A percentile compares a stretch with the other conserved stretches of the same genome.
Conservation (phyloP, 2,888 invertebrate genomes). For the Brachyopa scutellaris region DNA sequence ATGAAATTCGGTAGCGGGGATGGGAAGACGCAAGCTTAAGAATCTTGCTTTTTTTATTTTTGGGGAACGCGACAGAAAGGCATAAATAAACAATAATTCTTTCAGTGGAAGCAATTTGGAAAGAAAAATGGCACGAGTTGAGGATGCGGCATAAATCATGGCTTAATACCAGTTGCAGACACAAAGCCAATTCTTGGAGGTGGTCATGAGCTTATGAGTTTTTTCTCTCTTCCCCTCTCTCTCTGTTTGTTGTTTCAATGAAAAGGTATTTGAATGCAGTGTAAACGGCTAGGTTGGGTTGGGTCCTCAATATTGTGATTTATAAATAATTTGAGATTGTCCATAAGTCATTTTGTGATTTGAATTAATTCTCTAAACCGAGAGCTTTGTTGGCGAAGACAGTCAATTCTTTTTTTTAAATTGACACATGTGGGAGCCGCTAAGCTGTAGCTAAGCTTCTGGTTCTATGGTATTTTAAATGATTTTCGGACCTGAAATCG, state of each 20-base stretch:
- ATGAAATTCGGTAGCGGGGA: not conserved
- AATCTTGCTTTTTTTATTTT: conserved; percentile 35
- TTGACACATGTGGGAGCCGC: not conserved
- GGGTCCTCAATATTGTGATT: conserved; percentile 49
- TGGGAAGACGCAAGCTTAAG: conserved; percentile 34
- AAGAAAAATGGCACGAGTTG: conserved; percentile 73
- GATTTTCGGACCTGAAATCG: no score
- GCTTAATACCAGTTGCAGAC: conserved; percentile 72
- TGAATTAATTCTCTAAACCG: conserved; percentile 3
- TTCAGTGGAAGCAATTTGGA: conserved; percentile 72
- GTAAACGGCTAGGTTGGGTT: conserved; percentile 37
- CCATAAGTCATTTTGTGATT: conserved; percentile 43
- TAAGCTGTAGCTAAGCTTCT: not conserved
- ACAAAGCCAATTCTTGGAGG: conserved; percentile 71
- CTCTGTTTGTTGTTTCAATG: conserved; percentile 1
- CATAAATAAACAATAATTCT: conserved; percentile 73
- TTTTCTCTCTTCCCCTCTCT: not conserved
- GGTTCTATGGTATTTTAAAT: not conserved
- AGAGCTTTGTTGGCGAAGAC: conserved; percentile 27
- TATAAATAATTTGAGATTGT: conserved; percentile 41
- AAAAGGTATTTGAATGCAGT: conserved; percentile 44
- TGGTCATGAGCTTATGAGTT: conserved; percentile 43
- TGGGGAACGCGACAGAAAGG: conserved; percentile 63
- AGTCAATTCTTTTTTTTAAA: conserved; percentile 5
- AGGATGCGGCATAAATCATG: conserved; percentile 68